These are phyloP conservation scores for Lagenorhynchus albirostris DNA, from an alignment of 2,113 vertebrate species.

Conservation along the genomic window DNA sequence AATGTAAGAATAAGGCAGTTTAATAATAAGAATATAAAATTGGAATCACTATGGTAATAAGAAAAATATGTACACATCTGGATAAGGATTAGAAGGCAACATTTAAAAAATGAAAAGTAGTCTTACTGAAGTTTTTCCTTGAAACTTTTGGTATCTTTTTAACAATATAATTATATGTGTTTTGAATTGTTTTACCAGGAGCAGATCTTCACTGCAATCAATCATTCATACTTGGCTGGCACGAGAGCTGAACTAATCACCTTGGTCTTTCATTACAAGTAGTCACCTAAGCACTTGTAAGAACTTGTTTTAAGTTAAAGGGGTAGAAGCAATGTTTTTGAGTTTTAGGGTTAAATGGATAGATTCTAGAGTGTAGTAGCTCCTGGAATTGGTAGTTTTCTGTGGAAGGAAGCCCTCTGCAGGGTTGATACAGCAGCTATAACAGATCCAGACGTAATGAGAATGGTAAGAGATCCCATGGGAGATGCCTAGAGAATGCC, in stretches of 20 bases:
- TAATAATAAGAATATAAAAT: conserved; percentile 33
- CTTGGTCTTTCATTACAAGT: not conserved
- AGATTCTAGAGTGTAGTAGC: not conserved
- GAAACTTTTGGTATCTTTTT: not conserved
- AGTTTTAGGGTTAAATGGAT: not conserved
- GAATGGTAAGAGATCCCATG: not conserved
- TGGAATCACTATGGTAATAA: not conserved
- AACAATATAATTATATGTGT: not conserved
- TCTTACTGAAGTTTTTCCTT: not conserved
- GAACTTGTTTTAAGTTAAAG: not conserved
- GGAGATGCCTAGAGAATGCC: not conserved
- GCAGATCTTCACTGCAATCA: not conserved
- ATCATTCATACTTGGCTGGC: not conserved
- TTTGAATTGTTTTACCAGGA: conserved; percentile 1
- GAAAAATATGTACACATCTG: not conserved
- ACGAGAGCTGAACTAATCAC: not conserved
- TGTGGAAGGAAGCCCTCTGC: not conserved
- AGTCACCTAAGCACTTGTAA: not conserved
- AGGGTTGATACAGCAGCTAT: not conserved
- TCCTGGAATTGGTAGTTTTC: not conserved
- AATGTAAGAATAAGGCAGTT: not conserved
- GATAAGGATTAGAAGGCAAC: not conserved
- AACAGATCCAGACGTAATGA: not conserved
- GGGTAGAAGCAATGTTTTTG: not conserved
- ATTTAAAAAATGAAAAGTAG: not conserved